Evolutionary conservation across 2,888 invertebrate genomes (phyloP).

Genomic region (Amblyteles armatorius): DNA sequence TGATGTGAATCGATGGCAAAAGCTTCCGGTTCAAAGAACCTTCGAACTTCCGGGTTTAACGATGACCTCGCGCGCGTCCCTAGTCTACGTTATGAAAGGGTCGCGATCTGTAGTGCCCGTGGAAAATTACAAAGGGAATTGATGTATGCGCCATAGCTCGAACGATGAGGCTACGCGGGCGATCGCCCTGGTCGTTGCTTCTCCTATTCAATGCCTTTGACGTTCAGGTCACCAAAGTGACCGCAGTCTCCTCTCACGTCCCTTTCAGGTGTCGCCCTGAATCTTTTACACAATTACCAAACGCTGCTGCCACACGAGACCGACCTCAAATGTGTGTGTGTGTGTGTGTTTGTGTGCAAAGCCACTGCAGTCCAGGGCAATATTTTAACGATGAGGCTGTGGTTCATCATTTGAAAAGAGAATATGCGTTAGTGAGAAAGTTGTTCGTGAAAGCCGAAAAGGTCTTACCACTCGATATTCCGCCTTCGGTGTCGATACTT

Average conservation of each 20-base stretch:
- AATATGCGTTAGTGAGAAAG: conserved; percentile 9
- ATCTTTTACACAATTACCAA: conserved; percentile 37
- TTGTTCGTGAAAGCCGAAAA: conserved; percentile 23
- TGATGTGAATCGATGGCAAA: neutral
- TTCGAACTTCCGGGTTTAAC: conserved; percentile 15
- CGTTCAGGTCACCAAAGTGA: conserved; percentile 12
- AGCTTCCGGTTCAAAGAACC: neutral
- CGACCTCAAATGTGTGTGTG: neutral
- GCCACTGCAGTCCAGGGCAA: neutral
- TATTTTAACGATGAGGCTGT: neutral
- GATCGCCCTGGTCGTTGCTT: neutral
- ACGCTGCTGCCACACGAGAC: conserved; percentile 4
- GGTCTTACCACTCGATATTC: conserved; percentile 40
- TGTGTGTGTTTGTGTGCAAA: neutral
- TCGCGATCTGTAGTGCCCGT: neutral
- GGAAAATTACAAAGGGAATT: conserved; percentile 34
- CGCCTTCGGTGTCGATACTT: conserved; percentile 20
- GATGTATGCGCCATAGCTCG: neutral
- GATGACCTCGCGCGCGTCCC: neutral
- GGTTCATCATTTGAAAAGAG: neutral
- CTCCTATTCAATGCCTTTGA: conserved; percentile 20
- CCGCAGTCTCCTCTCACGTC: conserved; percentile 12
- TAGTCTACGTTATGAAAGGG: neutral
- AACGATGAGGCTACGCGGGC: neutral
- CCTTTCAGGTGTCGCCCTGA: conserved; percentile 31